Conservation (phyloP, 1,140 invertebrate species). For the Caerostris darwini region DNA sequence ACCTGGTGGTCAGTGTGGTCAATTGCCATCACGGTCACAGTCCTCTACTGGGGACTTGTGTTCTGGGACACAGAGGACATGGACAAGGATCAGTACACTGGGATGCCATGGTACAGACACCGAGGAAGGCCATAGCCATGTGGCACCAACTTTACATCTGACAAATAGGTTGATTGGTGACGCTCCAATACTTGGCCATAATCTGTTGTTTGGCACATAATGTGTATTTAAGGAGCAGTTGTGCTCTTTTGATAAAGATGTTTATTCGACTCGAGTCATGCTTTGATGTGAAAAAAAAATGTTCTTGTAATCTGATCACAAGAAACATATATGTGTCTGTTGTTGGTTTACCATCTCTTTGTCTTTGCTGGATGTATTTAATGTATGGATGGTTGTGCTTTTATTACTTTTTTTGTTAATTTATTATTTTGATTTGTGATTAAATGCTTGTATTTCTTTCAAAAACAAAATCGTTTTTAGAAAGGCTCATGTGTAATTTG, state of each 20-base stretch:
- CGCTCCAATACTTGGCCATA: too few species aligned
- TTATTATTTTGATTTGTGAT: background rate
- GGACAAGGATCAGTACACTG: constrained; percentile 87
- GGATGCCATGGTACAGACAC: constrained; percentile 90
- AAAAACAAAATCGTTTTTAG: too few species aligned
- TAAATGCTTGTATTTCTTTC: too few species aligned
- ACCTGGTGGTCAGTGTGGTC: constrained; percentile 91
- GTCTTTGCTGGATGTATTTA: background rate
- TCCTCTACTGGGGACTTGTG: constrained; percentile 87
- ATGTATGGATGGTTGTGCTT: background rate
- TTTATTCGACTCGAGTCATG: background rate
- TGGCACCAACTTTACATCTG: constrained; percentile 88
- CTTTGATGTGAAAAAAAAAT: constrained; percentile 12
- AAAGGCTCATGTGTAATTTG: too few species aligned
- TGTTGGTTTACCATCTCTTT: background rate
- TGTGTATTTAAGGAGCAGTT: background rate
- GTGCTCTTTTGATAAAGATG: constrained; percentile 7
- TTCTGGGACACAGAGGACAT: constrained; percentile 86
- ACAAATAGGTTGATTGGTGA: constrained; percentile 61
- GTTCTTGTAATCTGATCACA: background rate
- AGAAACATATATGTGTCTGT: background rate
- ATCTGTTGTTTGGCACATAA: background rate
- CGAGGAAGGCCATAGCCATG: constrained; percentile 90
- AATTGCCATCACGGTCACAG: constrained; percentile 93
- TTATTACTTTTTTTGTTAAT: background rate